Base-by-base conservation (phyloP, 2,113 vertebrate species). In the Pyxicephalus adspersus region DNA sequence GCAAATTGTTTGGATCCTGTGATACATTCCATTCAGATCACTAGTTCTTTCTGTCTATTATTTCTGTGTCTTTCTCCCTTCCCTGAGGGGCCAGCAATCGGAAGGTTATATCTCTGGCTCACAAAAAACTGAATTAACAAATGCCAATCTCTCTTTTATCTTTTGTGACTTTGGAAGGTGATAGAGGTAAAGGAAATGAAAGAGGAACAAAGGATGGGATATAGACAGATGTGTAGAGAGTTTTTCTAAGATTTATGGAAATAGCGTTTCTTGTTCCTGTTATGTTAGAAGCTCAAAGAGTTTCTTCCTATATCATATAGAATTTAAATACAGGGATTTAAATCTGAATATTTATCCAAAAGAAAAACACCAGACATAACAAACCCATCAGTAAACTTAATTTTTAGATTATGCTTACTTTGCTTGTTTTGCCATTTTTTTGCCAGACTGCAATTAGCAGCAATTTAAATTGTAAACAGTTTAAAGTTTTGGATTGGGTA, bases 111-210 rank as follows among this genome's bases (percentile, higher is more conserved):
- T 79, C 23, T 79, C 7, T 11, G 19, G 64, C 31, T 75, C 28
- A 74, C 5, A 73, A 15, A n/a, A 79, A 55, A 25, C 25, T n/a
- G 34, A 70, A 7, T 50, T 75, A 25, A 38, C 29, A 81, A 84
- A 86, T 73, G 50, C 29, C 77, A 34, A 83, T 78, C 85, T 52
- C 86, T 51, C 4, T 22, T 71, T 85, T 84, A 25, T 52, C 83
- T 61, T 38, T 83, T 70, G 71, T 80, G 86, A 87, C 86, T 85
- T 84, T 71, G 26, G 52, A 84, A 81, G 80, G 71, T 81, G 83
- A 82, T 77, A 83, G 85, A 25, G 64, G 82, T 71, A 85, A 78
- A 89, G 90, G 91, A 92, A 92, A 90, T 90, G 83, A 89, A 90
- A 88, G 84, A 61, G 0, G 57, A 77, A 73, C 52, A 55, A 73